Conservation (phyloP, 2,113 vertebrate species). For the Merops nubicus region DNA sequence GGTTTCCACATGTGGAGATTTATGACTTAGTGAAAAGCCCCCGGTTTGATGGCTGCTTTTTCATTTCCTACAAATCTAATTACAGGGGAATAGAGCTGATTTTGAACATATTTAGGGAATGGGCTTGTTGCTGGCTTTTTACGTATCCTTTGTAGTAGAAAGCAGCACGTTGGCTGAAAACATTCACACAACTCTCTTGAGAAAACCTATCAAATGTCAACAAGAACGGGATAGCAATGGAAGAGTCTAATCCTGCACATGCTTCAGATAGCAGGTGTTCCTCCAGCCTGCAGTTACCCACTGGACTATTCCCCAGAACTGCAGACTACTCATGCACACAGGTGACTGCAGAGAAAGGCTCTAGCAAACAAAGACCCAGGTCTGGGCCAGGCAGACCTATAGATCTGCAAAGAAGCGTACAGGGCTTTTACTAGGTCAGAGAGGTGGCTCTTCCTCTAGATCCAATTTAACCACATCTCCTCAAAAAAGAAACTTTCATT, state of each 20-base stretch:
- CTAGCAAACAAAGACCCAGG: not conserved
- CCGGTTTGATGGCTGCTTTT: slow-evolving; percentile 17
- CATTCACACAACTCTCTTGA: not conserved
- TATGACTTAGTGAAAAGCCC: slow-evolving; percentile 50
- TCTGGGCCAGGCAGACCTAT: not conserved
- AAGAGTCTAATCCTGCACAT: not conserved
- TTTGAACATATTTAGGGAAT: slow-evolving; percentile 45
- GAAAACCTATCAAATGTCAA: slow-evolving; percentile 41
- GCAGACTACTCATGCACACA: not conserved
- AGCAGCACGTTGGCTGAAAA: slow-evolving; percentile 15
- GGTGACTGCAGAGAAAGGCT: not conserved
- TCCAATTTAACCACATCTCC: not conserved
- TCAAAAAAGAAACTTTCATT: not conserved
- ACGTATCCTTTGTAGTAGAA: slow-evolving; percentile 17
- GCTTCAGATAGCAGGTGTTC: slow-evolving; percentile 2
- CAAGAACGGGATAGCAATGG: slow-evolving; percentile 13
- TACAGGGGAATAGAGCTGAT: slow-evolving; percentile 24
- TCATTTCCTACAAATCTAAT: slow-evolving; percentile 62
- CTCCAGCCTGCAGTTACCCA: not conserved
- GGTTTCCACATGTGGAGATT: not conserved
- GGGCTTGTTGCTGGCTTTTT: slow-evolving; percentile 13
- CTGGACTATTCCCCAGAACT: not conserved
- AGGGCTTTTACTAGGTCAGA: not conserved
- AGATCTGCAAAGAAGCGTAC: not conserved
- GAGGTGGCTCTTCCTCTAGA: not conserved